Base-by-base conservation (phyloP, 2,797 vertebrate genomes). In the Myiotriccus ornatus region DNA sequence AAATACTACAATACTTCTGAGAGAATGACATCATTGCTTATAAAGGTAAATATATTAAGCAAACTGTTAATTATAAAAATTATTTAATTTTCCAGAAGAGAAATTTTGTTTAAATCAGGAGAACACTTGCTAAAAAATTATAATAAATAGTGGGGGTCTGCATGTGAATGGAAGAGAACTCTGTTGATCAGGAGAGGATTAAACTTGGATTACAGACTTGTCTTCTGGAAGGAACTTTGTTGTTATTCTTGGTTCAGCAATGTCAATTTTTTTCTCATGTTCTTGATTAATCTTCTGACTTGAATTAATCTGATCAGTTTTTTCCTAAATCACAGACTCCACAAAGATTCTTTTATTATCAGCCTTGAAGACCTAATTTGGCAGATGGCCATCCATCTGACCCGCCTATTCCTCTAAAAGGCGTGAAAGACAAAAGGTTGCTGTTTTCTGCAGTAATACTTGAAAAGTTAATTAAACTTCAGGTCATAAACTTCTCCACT, bases 1-100 rank as follows among this genome's bases (percentile, higher is more conserved):
- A 95, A 93, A 56, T 98, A 98, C 83, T 99, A 98, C 92, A 98
- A 98, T 69, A 98, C 98, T 12, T 98, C 97, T 68, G 98, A 98
- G 91, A 98, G 97, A 94, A 98, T 98, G 91, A 98, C 98, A 32
- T 97, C 97, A 25, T 92, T 99, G 53, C 98, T 98, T 89, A 97
- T 98, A 71, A 98, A 98, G 97, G 98, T 98, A 97, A 88, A 97
- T 94, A 68, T 70, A 64, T 44, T 49, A 75, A 75, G 19, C 13
- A 46, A 64, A 71, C 32, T 37, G 39, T 14, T 60, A 3, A 22
- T 52, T 70, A 23, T 13, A 50, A 82, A 81, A 79, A 59, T 12
- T 5, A 10, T 15, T 3, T 30, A 14, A 32, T 41, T 87, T 84
- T 82, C 71, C 34, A 56, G 28, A 11, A 62, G 53, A 62, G 70